phyloP scores from a whole-genome alignment of 2,113 vertebrate species.

The Formicarius rufipectus region DNA sequence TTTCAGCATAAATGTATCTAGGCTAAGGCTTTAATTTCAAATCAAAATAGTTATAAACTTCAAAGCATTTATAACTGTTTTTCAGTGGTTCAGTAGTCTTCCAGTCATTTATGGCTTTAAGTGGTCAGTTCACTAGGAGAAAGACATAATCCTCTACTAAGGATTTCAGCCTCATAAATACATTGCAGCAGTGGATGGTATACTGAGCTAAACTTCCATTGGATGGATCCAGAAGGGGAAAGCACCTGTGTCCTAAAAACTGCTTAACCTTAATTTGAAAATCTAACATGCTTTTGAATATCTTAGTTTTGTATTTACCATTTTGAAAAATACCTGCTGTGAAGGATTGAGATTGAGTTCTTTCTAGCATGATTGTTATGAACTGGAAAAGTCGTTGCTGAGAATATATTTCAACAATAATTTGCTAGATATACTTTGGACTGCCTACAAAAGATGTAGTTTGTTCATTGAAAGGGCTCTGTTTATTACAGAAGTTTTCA shows the following conservation, averaged over 20 bases:
- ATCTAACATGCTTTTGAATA: not conserved
- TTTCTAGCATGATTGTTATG: not conserved
- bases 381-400: not conserved
- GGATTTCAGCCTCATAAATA: not conserved
- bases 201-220: not conserved
- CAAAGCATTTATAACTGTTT: not conserved
- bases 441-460: not conserved
- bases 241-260: not conserved
- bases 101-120: not conserved
- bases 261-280: not conserved
- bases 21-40: not conserved
- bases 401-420: not conserved
- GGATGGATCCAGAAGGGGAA: not conserved
- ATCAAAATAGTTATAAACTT: not conserved
- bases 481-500: conserved; percentile 38
- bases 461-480: not conserved
- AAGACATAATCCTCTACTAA: not conserved
- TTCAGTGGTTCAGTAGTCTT: not conserved
- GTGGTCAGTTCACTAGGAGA: not conserved
- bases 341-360: conserved; percentile 22
- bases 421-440: not conserved
- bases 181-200: not conserved
- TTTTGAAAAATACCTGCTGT: conserved; percentile 1
- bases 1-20: not conserved
- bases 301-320: not conserved